Evolutionary conservation across 2,888 invertebrate species (phyloP).

Genomic region (Drosophila neoperkinsi): DNA sequence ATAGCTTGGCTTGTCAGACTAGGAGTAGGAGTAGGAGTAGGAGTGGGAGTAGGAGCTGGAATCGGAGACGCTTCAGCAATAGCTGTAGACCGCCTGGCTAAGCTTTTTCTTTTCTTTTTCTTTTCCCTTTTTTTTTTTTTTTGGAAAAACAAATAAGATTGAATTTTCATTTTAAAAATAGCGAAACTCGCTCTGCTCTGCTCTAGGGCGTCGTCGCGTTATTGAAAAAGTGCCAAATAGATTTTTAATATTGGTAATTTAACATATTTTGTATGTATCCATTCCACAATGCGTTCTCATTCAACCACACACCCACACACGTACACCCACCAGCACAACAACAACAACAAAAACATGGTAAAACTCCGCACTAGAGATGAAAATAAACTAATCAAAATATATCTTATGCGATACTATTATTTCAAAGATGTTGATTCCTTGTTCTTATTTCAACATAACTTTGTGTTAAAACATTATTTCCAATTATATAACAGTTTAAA

Average conservation of each 20-base stretch:
- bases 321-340: neutral
- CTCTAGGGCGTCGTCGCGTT: constrained; percentile 32
- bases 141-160: constrained; percentile 35
- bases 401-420: neutral
- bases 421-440: neutral
- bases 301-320: constrained; percentile 6
- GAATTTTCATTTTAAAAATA: constrained; percentile 71
- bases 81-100: constrained; percentile 37
- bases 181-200: constrained; percentile 19
- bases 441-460: neutral
- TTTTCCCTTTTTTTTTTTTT: constrained; percentile 18
- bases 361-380: constrained; percentile 35
- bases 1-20: constrained; percentile 18
- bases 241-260: constrained; percentile 71
- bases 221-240: constrained; percentile 61
- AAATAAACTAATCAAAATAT: neutral
- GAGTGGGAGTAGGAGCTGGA: neutral
- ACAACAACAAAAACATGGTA: neutral
- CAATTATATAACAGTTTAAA: neutral
- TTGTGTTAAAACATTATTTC: neutral
- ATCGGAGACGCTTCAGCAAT: constrained; percentile 6
- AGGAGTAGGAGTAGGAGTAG: neutral
- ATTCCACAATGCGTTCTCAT: neutral
- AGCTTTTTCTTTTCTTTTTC: constrained; percentile 42
- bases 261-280: constrained; percentile 44